Percentiles rank a stretch among this genome's conserved stretches.
phyloP scores from a whole-genome alignment of 2,888 invertebrate species.

The Antitype chi region DNA sequence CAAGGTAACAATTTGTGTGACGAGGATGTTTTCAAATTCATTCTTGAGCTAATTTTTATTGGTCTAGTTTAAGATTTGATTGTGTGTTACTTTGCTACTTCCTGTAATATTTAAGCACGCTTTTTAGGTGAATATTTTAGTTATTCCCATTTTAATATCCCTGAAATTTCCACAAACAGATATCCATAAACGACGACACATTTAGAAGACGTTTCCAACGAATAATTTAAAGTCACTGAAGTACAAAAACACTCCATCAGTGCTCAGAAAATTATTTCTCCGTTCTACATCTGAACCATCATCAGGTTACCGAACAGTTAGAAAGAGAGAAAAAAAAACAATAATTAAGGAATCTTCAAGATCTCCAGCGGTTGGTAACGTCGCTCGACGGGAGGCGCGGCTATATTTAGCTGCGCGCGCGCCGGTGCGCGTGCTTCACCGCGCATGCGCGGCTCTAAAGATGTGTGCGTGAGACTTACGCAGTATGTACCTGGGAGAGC shows the following conservation, averaged over 20 bases:
- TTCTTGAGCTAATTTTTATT: conserved; percentile 16
- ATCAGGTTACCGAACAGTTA: conserved; percentile 63
- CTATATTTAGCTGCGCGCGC: conserved; percentile 87
- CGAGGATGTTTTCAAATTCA: conserved; percentile 4
- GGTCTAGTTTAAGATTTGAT: not conserved
- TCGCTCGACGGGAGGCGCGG: conserved; percentile 84
- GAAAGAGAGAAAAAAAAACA: conserved; percentile 66
- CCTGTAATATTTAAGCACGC: not conserved
- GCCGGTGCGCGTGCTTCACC: conserved; percentile 80
- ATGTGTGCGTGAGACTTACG: conserved; percentile 57
- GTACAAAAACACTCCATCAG: conserved; percentile 36
- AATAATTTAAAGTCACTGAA: conserved; percentile 18
- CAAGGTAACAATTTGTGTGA: conserved; percentile 17
- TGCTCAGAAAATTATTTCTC: conserved; percentile 25
- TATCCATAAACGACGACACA: not conserved
- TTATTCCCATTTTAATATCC: not conserved
- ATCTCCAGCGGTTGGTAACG: conserved; percentile 81
- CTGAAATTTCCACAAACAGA: not conserved
- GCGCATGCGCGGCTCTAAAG: conserved; percentile 73
- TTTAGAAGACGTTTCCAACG: not conserved
- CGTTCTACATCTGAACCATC: conserved; percentile 47
- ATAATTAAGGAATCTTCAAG: conserved; percentile 85
- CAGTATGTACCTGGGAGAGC: conserved; percentile 68
- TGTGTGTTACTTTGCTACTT: not conserved
- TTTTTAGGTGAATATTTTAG: not conserved